Evolutionary conservation across 2,113 vertebrate species (phyloP), one percentile per base, ranked within the genome.

Genomic region (Plectropomus leopardus): DNA sequence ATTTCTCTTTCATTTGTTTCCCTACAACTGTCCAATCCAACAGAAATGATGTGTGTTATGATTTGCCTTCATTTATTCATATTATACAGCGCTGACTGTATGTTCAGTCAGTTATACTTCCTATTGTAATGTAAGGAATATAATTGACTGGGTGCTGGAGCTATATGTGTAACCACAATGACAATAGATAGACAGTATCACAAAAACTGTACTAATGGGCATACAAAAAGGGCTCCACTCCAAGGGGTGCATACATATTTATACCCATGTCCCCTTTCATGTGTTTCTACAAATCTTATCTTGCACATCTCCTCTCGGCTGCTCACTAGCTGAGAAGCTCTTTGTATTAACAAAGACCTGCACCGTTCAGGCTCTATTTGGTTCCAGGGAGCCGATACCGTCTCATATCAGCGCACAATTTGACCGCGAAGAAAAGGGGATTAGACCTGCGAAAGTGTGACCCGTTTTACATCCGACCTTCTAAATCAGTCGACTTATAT

Each of bases 171-270:
- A 54, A 76, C 58, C 68, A 64, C 82, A 47, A 53, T 72, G 86
- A 89, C 90, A 88, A 88, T 78, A 76, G 83, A 73, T 24, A 76
- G 51, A 68, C 72, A 13, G 69, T 53, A 54, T 82, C 69, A 87
- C 74, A 86, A 71, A 92, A 86, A 80, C 72, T 71, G 32, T 81
- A 74, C 89, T 92, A 92, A 92, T 91, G 88, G 90, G 84, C 90
- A 68, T 44, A 92, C 86, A 89, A 80, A 90, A 88, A 90, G 75
- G 79, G 91, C 88, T 92, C 82, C 90, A 92, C 87, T 92, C 88
- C 85, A 88, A 90, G 82, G 89, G 84, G 63, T 54, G 85, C 93
- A 94, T 93, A 84, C 92, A 93, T 94, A 94, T 94, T 93, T 92
- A 94, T 94, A 83, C 83, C 78, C 88, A 83, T 87, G 88, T 86